phyloP scores from a whole-genome alignment of 2,113 vertebrate genomes.

The Eonycteris spelaea region DNA sequence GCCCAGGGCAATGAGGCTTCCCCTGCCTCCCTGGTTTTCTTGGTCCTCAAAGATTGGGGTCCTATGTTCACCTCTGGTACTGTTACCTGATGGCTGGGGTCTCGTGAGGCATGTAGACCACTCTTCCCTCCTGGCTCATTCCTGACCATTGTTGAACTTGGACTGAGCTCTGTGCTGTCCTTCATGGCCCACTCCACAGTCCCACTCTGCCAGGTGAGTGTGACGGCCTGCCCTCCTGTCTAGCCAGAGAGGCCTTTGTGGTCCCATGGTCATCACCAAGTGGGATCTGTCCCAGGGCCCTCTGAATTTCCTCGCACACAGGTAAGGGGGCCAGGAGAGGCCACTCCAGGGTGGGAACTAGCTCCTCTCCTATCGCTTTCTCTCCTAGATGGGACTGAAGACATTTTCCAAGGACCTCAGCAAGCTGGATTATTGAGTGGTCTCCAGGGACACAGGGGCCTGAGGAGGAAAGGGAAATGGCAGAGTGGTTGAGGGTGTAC shows the following conservation, averaged over 20 bases:
- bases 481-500: fast-evolving
- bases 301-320: neutral
- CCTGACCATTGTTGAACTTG: neutral
- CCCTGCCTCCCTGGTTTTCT: neutral
- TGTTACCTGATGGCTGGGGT: neutral
- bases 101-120: neutral
- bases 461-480: fast-evolving
- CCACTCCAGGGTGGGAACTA: neutral
- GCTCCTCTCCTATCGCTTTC: neutral
- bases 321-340: neutral
- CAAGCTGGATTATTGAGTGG: neutral
- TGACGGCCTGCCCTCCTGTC: neutral
- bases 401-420: neutral
- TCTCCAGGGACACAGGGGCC: neutral
- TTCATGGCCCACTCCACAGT: neutral
- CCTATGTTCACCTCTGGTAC: neutral
- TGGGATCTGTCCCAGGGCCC: fast-evolving
- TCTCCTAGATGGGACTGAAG: neutral
- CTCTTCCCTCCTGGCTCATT: neutral
- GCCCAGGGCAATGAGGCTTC: neutral
- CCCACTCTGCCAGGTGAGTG: neutral
- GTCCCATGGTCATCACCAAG: neutral
- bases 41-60: neutral
- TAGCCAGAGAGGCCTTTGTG: neutral
- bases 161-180: neutral